Evolutionary conservation across 2,113 vertebrate genomes (phyloP), one percentile per base, ranked within the genome.

Genomic region (Amblyopsis rosae): DNA sequence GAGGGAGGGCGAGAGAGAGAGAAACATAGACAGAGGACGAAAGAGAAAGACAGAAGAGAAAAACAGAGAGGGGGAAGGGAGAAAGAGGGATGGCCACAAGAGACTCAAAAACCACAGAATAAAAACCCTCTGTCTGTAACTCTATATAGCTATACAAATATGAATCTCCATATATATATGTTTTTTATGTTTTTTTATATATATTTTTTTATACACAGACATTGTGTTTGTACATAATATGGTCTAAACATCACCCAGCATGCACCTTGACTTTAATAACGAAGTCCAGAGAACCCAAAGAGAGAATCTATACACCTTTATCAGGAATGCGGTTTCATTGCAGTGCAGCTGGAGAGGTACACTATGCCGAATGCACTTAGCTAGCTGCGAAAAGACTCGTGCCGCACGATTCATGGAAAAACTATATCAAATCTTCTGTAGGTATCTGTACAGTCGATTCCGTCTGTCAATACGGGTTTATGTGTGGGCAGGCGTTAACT

Each of bases 41-140:
- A 87, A 87, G 86, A 89, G 85, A 88, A 88, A 89, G 87, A 88
- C 80, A 89, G 83, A 80, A 86, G 83, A 89, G 80, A 87, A 88
- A 87, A 89, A 86, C 82, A 89, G 76, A 89, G 86, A 86, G 86
- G 82, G 90, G 87, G 90, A 89, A 88, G 87, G 87, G 86, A 81
- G 85, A 77, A 85, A 86, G 86, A 89, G 85, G 88, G 86, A 91
- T 89, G 82, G 87, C 83, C 91, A 91, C 85, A 81, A 91, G 90
- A 92, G 90, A 91, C 88, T 91, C 77, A 90, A 92, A 91, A 92
- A 91, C 84, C 90, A 90, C 89, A 90, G 85, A 89, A 91, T 90
- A 87, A 88, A 90, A 91, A 86, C 60, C 81, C 78, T 88, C 76
- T 84, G 86, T 83, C 87, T 90, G 73, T 78, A 84, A 89, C 81